Evolutionary conservation across 2,888 invertebrate genomes (phyloP), one percentile per base, ranked within the genome.

Genomic region (Nymphalis urticae): DNA sequence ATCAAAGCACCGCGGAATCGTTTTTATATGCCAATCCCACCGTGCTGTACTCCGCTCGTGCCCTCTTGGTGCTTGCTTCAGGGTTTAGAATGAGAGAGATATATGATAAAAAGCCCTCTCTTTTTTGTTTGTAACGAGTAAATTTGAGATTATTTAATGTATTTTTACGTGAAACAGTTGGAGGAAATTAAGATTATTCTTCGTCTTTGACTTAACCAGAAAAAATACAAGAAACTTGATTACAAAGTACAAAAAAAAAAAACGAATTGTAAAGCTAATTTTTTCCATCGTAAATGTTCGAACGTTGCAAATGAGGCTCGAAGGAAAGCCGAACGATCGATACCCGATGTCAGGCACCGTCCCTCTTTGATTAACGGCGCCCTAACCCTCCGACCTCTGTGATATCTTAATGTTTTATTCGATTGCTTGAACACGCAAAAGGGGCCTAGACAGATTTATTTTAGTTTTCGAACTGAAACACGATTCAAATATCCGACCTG

Each of bases 371-470:
- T 70, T 69, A 66, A 66, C 66, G 66, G 48, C 66, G 67, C 70
- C 72, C 68, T 58, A 63, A 65, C 64, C 68, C 64, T 66, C 66
- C 62, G 61, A 56, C 63, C 69, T 63, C 59, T 21, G 61, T 69
- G 63, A 71, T 71, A 71, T 71, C 71, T 71, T 71, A 71, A 71
- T 71, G 66, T 69, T 69, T 66, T 69, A 66, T 69, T 61, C 71
- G 69, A 69, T 71, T 62, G 65, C 71, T 62, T 61, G 71, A 71
- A 69, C 69, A 71, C 64, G 64, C 62, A 59, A 62, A 64, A 64
- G 56, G 64, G 68, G 62, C 64, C 36, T 24, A 48, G 68, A 58
- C 58, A 59, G 63, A 68, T 71, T 71, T 71, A 64, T 65, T 68
- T 64, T 64, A 61, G 70, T 58, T 68, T 68, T 71, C 54, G 56